Conservation (phyloP, 2,113 vertebrate genomes). For the Carlito syrichta region DNA sequence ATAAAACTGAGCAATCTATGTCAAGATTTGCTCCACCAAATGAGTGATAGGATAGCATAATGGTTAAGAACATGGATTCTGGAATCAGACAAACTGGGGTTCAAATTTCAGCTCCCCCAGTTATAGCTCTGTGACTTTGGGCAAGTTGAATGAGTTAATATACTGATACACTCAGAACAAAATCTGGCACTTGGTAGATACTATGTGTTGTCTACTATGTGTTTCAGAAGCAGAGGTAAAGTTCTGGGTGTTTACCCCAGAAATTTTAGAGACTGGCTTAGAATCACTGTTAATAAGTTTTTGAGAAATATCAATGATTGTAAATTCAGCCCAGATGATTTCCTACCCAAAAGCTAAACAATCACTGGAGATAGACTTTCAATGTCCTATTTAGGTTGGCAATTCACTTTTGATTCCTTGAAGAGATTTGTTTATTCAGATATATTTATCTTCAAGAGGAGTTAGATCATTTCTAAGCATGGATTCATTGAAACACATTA, state of each 20-base stretch:
- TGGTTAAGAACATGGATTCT: neutral
- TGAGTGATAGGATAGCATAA: neutral
- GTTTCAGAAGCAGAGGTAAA: neutral
- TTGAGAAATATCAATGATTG: neutral
- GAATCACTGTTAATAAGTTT: neutral
- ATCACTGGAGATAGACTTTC: neutral
- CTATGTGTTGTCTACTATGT: neutral
- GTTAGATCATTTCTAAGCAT: neutral
- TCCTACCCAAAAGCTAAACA: neutral
- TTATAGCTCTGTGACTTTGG: neutral
- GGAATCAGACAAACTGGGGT: neutral
- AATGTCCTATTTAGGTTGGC: neutral
- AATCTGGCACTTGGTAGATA: neutral
- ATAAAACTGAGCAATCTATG: neutral
- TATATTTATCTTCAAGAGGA: neutral
- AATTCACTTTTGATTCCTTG: neutral
- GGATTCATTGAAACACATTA: neutral
- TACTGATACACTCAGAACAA: neutral
- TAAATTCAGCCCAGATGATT: neutral
- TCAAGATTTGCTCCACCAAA: neutral
- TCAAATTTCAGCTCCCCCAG: neutral
- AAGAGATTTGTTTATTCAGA: constrained; percentile 18
- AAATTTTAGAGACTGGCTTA: constrained; percentile 3
- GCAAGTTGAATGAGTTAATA: neutral
- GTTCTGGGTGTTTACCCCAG: neutral